phyloP scores from a whole-genome alignment of 1,140 invertebrate genomes.

The Nixonia krombeini region DNA sequence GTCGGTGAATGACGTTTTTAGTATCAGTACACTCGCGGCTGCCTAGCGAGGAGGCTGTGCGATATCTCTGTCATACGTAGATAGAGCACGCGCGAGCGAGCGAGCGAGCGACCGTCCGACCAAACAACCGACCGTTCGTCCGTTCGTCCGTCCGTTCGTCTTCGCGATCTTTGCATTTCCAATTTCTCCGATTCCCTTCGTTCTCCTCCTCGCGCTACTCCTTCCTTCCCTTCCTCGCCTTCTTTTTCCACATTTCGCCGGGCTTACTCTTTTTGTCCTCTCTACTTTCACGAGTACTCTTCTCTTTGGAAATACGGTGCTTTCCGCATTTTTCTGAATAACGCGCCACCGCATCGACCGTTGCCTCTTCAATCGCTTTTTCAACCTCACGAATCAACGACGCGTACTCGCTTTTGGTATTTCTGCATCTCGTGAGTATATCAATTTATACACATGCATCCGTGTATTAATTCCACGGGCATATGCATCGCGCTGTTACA shows the following conservation, averaged over 20 bases:
- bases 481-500: no score
- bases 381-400: constrained; percentile 21
- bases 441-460: no score
- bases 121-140: background rate
- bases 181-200: background rate
- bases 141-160: background rate
- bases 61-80: constrained; percentile 29
- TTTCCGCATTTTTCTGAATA: constrained; percentile 23
- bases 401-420: constrained; percentile 26
- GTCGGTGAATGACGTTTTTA: constrained; percentile 41
- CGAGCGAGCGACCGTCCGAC: background rate
- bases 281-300: constrained; percentile 1
- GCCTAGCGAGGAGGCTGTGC: constrained; percentile 38
- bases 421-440: constrained; percentile 24
- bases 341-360: constrained; percentile 5
- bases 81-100: constrained; percentile 21
- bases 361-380: constrained; percentile 28
- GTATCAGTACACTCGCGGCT: constrained; percentile 26
- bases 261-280: background rate
- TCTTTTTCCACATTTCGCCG: background rate
- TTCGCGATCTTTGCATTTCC: background rate
- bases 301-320: constrained; percentile 5
- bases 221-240: background rate
- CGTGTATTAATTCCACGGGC: no score
- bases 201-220: background rate